Evolutionary conservation across 1,140 invertebrate genomes (phyloP).

Genomic region (Plodia interpunctella): DNA sequence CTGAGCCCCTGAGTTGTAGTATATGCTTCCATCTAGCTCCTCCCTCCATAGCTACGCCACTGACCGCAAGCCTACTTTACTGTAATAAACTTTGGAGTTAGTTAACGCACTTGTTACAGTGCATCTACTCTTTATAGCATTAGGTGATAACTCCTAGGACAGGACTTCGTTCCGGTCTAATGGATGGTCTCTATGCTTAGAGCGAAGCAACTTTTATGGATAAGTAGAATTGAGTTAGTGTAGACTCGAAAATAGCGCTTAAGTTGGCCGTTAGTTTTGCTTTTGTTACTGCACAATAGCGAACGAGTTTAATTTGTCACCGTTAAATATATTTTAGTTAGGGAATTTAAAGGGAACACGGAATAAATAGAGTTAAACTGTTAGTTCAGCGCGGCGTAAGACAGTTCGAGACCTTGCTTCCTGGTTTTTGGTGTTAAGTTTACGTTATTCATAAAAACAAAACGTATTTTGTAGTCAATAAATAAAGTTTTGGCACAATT

Average conservation of each 20-base stretch:
- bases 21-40: no score
- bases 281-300: slow-evolving; percentile 31
- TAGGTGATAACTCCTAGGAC: slow-evolving; percentile 57
- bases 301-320: slow-evolving; percentile 24
- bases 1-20: no score
- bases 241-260: slow-evolving; percentile 46
- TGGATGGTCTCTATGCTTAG: slow-evolving; percentile 62
- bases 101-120: slow-evolving; percentile 40
- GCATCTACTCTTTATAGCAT: slow-evolving; percentile 59
- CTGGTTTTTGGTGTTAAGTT: neutral
- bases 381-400: neutral
- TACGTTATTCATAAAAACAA: no score
- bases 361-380: neutral
- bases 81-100: slow-evolving; percentile 52
- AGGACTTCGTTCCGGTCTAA: slow-evolving; percentile 49
- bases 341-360: slow-evolving; percentile 5
- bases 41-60: no score
- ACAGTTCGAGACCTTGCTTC: neutral
- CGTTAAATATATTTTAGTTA: slow-evolving; percentile 16
- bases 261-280: slow-evolving; percentile 29
- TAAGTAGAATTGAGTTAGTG: slow-evolving; percentile 55
- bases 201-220: slow-evolving; percentile 56
- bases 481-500: no score
- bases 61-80: slow-evolving; percentile 34
- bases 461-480: no score